phyloP scores from a whole-genome alignment of 2,888 invertebrate genomes.

The Yponomeuta malinellus region DNA sequence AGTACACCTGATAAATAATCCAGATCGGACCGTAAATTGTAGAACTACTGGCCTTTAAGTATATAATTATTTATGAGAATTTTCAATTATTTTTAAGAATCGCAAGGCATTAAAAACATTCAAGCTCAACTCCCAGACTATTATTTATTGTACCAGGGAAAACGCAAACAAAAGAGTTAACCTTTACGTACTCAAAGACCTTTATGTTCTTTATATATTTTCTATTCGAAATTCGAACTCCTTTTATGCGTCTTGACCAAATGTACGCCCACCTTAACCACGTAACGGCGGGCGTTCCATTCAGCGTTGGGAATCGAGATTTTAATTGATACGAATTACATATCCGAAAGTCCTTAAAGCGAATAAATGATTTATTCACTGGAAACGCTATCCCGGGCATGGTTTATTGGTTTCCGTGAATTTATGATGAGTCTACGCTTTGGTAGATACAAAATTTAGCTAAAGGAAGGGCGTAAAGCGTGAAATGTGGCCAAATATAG shows the following conservation, averaged over 20 bases:
- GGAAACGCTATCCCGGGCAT: slow-evolving; percentile 19
- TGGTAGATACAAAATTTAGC: background rate
- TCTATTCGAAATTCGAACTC: slow-evolving; percentile 11
- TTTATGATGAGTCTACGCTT: background rate
- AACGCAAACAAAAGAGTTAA: too few species aligned
- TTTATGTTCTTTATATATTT: too few species aligned
- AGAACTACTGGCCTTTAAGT: too few species aligned
- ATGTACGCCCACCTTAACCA: slow-evolving; percentile 23
- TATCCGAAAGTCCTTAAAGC: slow-evolving; percentile 24
- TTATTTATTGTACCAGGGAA: too few species aligned
- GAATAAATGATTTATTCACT: slow-evolving; percentile 12
- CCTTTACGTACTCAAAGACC: too few species aligned
- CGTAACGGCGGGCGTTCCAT: slow-evolving; percentile 23
- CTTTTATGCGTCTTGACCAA: background rate
- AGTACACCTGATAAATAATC: too few species aligned
- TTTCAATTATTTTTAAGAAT: too few species aligned
- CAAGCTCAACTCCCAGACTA: too few species aligned
- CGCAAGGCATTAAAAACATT: too few species aligned
- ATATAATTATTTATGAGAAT: too few species aligned
- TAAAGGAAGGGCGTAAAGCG: background rate
- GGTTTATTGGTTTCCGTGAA: slow-evolving; percentile 13
- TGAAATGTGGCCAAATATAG: background rate
- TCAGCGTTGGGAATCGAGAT: slow-evolving; percentile 34
- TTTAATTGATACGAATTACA: slow-evolving; percentile 41
- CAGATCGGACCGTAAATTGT: too few species aligned